Percentiles rank a stretch among this genome's conserved stretches.
Conservation (phyloP, 2,888 invertebrate genomes). For the Oeneis ivallda region DNA sequence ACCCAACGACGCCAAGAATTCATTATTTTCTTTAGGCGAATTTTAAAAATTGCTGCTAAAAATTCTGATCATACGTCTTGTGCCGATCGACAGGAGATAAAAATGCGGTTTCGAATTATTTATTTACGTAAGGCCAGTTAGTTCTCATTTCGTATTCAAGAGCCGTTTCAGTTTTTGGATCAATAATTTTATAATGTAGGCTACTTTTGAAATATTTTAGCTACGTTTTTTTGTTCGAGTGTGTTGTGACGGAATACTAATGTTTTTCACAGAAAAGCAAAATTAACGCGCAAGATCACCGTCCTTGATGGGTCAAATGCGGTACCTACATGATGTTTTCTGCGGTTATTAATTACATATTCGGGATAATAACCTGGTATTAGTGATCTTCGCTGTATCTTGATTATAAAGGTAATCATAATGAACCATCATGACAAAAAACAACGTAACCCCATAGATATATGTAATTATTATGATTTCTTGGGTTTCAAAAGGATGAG, state of each 20-base stretch:
- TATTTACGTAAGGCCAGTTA: conserved; percentile 68
- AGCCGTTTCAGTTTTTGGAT: conserved; percentile 37
- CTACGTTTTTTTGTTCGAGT: conserved; percentile 48
- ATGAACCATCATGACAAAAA: conserved; percentile 54
- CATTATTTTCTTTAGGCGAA: conserved; percentile 26
- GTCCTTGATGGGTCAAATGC: conserved; percentile 60
- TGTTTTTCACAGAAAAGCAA: conserved; percentile 57
- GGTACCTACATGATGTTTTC: conserved; percentile 48
- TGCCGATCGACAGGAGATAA: conserved; percentile 64
- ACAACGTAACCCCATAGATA: conserved; percentile 45
- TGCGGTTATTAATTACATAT: conserved; percentile 63
- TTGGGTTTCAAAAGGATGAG: not conserved
- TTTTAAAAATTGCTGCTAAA: conserved; percentile 45
- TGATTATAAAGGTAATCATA: conserved; percentile 60
- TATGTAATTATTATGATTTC: conserved; percentile 38
- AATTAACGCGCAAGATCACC: conserved; percentile 51
- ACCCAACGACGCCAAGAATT: conserved; percentile 4
- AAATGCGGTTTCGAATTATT: conserved; percentile 52
- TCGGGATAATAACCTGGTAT: conserved; percentile 63
- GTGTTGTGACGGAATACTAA: conserved; percentile 44
- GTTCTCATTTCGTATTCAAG: conserved; percentile 60
- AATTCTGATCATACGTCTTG: conserved; percentile 63
- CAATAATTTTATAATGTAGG: conserved; percentile 35
- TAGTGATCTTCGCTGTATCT: conserved; percentile 58
- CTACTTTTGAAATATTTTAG: conserved; percentile 43